Evolutionary conservation across 1,140 invertebrate species (phyloP), one percentile per base, ranked within the genome.

Genomic region (Philopotamus ludificatus): DNA sequence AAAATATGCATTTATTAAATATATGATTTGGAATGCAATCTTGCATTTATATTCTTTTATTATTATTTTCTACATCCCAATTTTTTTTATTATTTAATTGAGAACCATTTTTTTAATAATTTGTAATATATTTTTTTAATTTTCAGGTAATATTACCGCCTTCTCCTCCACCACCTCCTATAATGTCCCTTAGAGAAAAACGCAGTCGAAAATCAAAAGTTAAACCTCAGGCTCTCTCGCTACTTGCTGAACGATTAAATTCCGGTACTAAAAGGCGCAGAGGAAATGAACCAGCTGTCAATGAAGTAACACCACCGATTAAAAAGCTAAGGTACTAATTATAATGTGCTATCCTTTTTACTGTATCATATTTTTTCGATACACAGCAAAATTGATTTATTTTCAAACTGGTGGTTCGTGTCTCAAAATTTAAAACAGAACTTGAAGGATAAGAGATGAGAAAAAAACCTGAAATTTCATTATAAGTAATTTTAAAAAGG

Each of bases 261-360:
- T 23, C 58, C 8, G 41, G 18, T 12, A 25, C 25, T 20, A 44
- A 57, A 15, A 28, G n/a, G 20, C 39, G 18, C 28, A 58, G 55
- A 58, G 57, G 53, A 1, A 60, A 49, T 18, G 49, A 42, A 50
- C 63, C 63, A 3, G 53, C 39, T 20, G 23, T 25, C 10, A 42
- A 25, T 34, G 15, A n/a, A n/a, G n/a, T n/a, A n/a, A n/a, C n/a
- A 12, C 8, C 34, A 4, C 25, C 50, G 12, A 42, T 51, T 9
- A 65, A 65, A 42, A 65, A 59, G 16, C 22, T 51, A 3, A 50
- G 28, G 55, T 65, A 9, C 15, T 23, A 26, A 34, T 26, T 22
- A 26, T 1, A 44, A 25, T 44, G 20, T 1, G 1, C 15, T 1
- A 50, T 64, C 28, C 15, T 22, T 7, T 42, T 45, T 25, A 44